These are phyloP conservation scores for Trachelus stipa DNA, from an alignment of 2,888 invertebrate genomes.

Conservation along the genomic window DNA sequence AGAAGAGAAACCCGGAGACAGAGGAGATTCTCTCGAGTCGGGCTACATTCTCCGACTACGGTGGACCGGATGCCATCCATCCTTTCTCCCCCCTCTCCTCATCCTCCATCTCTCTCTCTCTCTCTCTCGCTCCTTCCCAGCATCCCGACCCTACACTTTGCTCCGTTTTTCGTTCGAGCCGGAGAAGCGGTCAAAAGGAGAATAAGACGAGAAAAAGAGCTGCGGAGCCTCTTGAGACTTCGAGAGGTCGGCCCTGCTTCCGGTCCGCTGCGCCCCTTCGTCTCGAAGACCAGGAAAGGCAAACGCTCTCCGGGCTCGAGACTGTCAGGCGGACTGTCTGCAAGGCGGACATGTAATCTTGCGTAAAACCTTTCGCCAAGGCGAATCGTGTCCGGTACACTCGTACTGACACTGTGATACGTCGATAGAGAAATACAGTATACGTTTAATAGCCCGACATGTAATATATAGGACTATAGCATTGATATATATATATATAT, in stretches of 20 bases:
- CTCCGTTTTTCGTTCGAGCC: background rate
- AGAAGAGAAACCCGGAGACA: constrained; percentile 20
- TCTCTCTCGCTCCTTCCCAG: constrained; percentile 1
- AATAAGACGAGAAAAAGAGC: background rate
- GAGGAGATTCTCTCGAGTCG: constrained; percentile 18
- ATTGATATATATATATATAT: background rate
- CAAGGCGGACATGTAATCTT: background rate
- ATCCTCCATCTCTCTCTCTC: constrained; percentile 39
- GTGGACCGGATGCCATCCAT: constrained; percentile 64
- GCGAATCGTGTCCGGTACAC: background rate
- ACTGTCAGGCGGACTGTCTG: background rate
- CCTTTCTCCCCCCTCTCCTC: constrained; percentile 33
- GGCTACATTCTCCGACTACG: constrained; percentile 47
- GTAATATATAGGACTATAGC: background rate
- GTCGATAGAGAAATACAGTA: background rate
- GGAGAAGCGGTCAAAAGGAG: constrained; percentile 3
- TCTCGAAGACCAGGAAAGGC: background rate
- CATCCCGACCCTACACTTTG: background rate
- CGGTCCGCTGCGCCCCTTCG: background rate
- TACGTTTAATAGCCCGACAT: too few species aligned
- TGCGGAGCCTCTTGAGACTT: background rate
- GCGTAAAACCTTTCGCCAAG: background rate
- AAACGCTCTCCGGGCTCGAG: background rate
- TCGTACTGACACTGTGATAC: background rate
- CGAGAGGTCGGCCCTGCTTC: background rate